These are phyloP conservation scores for Camelus dromedarius DNA, from an alignment of 2,113 vertebrate species.

Conservation along the genomic window DNA sequence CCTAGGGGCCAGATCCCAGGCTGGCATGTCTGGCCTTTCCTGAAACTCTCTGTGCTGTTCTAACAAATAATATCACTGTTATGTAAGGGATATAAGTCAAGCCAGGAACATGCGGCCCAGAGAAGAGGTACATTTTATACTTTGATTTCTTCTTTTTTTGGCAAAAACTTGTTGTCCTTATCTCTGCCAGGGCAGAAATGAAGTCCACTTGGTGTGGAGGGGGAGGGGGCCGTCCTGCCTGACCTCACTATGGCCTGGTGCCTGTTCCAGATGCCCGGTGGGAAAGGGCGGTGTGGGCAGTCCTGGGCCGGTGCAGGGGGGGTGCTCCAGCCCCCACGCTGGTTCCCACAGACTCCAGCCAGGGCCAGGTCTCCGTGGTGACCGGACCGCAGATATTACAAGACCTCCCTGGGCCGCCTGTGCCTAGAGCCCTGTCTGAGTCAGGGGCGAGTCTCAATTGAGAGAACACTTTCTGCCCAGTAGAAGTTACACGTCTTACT, in stretches of 20 bases:
- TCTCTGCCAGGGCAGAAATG: background rate
- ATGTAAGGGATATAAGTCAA: constrained; percentile 68
- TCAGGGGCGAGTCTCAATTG: background rate
- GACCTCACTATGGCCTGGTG: background rate
- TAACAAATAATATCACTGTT: constrained; percentile 71
- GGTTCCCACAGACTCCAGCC: background rate
- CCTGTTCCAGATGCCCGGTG: background rate
- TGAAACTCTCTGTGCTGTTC: constrained; percentile 32
- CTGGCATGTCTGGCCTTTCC: constrained; percentile 58
- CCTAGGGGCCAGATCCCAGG: constrained; percentile 26
- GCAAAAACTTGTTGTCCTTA: constrained; percentile 60
- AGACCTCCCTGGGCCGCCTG: background rate
- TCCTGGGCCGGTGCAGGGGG: background rate
- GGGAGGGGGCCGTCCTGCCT: background rate
- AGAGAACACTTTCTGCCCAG: background rate
- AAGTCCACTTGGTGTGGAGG: constrained; percentile 10
- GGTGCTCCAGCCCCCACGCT: background rate
- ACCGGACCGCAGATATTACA: background rate
- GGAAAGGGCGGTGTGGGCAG: background rate
- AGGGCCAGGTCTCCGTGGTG: background rate
- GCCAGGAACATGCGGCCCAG: constrained; percentile 55
- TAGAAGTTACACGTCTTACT: background rate
- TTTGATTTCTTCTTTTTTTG: constrained; percentile 69
- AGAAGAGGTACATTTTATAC: constrained; percentile 43
- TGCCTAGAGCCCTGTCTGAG: background rate